Evolutionary conservation across 2,888 invertebrate species (phyloP).

Genomic region (Punctoribates punctum): DNA sequence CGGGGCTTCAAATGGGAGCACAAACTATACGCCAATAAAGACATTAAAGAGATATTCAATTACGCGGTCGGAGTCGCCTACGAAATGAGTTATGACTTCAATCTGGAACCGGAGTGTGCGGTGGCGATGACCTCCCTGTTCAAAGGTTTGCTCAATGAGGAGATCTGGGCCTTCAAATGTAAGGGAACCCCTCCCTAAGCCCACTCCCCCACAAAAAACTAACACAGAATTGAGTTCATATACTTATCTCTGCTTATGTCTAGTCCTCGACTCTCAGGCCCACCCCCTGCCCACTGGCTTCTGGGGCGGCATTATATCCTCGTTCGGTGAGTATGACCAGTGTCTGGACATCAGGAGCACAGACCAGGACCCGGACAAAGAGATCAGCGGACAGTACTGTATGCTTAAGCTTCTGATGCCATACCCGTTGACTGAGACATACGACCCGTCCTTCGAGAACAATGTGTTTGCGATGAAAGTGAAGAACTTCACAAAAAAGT

Average conservation of each 20-base stretch:
- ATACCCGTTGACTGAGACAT: neutral
- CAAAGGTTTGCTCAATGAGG: neutral
- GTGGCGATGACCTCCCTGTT: neutral
- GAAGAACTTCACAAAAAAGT: neutral
- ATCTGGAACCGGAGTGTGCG: conserved; percentile 25
- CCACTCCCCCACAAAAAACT: conserved; percentile 21
- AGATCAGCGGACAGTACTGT: conserved; percentile 34
- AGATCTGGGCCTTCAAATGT: conserved; percentile 41
- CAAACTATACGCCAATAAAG: neutral
- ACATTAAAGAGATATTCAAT: conserved; percentile 6
- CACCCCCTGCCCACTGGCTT: conserved; percentile 29
- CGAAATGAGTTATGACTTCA: conserved; percentile 18
- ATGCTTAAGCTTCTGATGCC: conserved; percentile 33
- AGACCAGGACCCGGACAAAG: neutral
- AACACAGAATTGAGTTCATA: neutral
- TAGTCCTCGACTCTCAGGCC: conserved; percentile 38
- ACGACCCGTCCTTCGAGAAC: neutral
- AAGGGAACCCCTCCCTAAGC: neutral
- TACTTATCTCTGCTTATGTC: neutral
- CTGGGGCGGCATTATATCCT: conserved; percentile 19
- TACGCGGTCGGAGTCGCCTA: neutral
- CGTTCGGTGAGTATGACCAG: conserved; percentile 38
- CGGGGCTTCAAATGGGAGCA: conserved; percentile 7
- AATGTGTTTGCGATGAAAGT: neutral
- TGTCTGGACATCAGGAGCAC: conserved; percentile 32